Evolutionary conservation across 2,888 invertebrate genomes (phyloP).

Genomic region (Monoplex corrugatus): DNA sequence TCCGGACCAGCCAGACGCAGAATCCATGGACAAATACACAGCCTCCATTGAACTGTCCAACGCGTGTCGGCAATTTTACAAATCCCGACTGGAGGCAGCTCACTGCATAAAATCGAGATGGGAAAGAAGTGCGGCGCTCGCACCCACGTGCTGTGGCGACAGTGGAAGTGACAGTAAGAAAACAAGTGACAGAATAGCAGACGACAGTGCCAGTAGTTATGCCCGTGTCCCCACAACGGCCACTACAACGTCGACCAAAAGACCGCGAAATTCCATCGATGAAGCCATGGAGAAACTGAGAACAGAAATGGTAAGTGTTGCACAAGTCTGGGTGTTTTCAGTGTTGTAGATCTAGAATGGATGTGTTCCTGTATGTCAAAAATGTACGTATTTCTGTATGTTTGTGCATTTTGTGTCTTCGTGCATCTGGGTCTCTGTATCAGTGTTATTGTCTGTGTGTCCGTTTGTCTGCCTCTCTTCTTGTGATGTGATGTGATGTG

Average conservation of each 20-base stretch:
- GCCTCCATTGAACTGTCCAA: constrained; percentile 70
- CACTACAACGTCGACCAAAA: neutral
- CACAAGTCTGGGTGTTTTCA: neutral
- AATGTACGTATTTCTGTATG: too few relatives aligned
- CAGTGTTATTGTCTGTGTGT: too few relatives aligned
- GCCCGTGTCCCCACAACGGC: neutral
- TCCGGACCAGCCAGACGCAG: neutral
- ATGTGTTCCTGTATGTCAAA: too few relatives aligned
- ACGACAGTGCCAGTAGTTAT: neutral
- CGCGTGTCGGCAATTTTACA: constrained; percentile 68
- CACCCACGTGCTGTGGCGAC: neutral
- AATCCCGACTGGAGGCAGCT: constrained; percentile 61
- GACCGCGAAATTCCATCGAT: constrained; percentile 62
- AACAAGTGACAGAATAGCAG: neutral
- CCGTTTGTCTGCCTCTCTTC: too few relatives aligned
- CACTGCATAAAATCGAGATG: constrained; percentile 58
- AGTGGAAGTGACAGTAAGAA: neutral
- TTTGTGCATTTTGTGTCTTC: too few relatives aligned
- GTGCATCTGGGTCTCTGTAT: too few relatives aligned
- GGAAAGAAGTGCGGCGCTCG: constrained; percentile 30
- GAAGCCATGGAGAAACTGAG: constrained; percentile 69
- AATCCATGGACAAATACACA: constrained; percentile 58
- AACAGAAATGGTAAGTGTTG: constrained; percentile 71
- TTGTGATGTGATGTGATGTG: too few relatives aligned
- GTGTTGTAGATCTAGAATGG: too few relatives aligned